Base-by-base conservation (phyloP, 2,888 invertebrate species). In the Apamea crenata region DNA sequence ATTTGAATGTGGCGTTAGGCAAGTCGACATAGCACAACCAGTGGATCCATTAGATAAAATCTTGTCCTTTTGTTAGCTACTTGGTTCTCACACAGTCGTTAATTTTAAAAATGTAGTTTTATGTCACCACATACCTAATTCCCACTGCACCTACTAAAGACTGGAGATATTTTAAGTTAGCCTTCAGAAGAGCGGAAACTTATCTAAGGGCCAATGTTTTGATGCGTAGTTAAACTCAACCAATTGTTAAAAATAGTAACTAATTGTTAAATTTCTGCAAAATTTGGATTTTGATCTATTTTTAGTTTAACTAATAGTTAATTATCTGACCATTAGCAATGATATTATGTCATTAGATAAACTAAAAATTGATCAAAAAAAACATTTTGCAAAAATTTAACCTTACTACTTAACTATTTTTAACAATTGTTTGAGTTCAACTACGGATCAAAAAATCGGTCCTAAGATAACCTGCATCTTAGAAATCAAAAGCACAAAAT, bases 61-160 rank as follows among this genome's bases (percentile, higher is more conserved):
- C 7, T 10, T 75, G 10, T 32, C 36, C 18, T 25, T 59, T 8
- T 32, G 14, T 47, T 16, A n/a, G 59, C 32, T n/a, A 76, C 10
- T 61, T 47, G 14, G 12, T 76, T 36, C 36, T 59, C 47, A 47
- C 36, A 5, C 32, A 78, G n/a, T 29, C 25, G 8, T 78, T 21
- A 25, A 47, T 36, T 29, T 56, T 14, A 8, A 63, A 66, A 53
- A 25, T 12, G 18, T 40, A 40, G 25, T 47, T 63, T 53, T 53
- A n/a, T n/a, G 8, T 32, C 21, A 59, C 44, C 53, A 32, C 14
- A 21, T 56, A n/a, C n/a, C n/a, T 32, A 25, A 32, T 78, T 59
- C 50, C 10, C 3, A 63, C 47, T 40, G 56, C 36, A 75, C 21
- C 18, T 77, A 80, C 32, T 82, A 40, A 73, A 82, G 50, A 50